Evolutionary conservation across 2,888 invertebrate species (phyloP).

Genomic region (Noctua janthina): DNA sequence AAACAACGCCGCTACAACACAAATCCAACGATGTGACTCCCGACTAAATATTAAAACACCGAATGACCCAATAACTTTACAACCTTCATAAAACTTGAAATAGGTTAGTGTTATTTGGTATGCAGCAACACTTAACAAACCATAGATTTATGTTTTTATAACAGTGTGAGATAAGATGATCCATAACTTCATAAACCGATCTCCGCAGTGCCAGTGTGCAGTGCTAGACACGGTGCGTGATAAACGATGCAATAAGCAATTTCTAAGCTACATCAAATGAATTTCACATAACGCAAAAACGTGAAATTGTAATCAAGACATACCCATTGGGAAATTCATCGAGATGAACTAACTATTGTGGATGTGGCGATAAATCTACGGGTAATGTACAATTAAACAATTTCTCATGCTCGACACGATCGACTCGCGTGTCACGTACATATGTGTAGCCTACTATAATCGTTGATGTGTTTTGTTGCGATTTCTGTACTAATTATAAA

Average conservation of each 20-base stretch:
- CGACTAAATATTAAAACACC: conserved; percentile 77
- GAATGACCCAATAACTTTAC: conserved; percentile 79
- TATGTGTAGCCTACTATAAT: conserved; percentile 33
- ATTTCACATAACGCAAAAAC: conserved; percentile 67
- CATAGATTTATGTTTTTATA: conserved; percentile 67
- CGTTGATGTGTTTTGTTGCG: conserved; percentile 44
- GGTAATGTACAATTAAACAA: conserved; percentile 74
- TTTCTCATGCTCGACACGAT: conserved; percentile 76
- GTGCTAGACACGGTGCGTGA: conserved; percentile 44
- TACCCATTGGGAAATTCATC: conserved; percentile 68
- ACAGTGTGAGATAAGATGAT: conserved; percentile 54
- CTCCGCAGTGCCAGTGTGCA: conserved; percentile 18
- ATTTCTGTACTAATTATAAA: conserved; percentile 51
- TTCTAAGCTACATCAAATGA: conserved; percentile 56
- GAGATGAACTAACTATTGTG: conserved; percentile 68
- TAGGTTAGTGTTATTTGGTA: conserved; percentile 69
- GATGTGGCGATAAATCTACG: conserved; percentile 70
- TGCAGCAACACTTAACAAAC: conserved; percentile 68
- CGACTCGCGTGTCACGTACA: conserved; percentile 70
- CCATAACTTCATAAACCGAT: conserved; percentile 46
- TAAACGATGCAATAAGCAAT: conserved; percentile 57
- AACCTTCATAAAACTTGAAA: conserved; percentile 75
- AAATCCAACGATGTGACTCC: conserved; percentile 77
- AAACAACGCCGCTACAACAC: conserved; percentile 80
- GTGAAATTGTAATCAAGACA: conserved; percentile 67